Evolutionary conservation across 64 coral and sea anemone genomes (phyloP), one percentile per base, ranked within the genome.

Genomic region (Dendrophyllia cribrosa): DNA sequence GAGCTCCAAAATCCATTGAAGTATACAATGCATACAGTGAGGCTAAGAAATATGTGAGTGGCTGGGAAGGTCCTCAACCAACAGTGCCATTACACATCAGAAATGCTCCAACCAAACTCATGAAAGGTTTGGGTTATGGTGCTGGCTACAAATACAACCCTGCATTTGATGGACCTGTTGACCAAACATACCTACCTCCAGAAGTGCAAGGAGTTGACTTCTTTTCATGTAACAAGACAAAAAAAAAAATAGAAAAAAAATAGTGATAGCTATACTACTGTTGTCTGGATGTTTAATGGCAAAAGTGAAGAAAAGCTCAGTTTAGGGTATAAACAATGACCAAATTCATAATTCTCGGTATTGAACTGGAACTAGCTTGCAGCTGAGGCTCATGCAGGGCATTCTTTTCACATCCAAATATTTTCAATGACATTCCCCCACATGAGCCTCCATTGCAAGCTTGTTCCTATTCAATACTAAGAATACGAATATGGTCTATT

Each of bases 101-200:
- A 19, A 99, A 99, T 88, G 97, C 97, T 21, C 94, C 97, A 26
- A 99, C 97, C 1, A 91, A 87, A 76, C 77, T 99, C 12, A 96
- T 99, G 97, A 99, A 91, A 74, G 76, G 82, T 69, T 73, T 99
- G 15, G 97, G 97, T 58, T 99, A 99, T 79, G 88, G 91, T 10
- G 87, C 88, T 76, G 97, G 82, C 0, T 99, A 99, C 67, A 99
- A 94, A 56, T 99, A 99, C 56, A 99, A 99, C 58, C 97, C 97
- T 12, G 60, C 87, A 45, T 96, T 82, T 88, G 88, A 99, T 74
- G 90, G 43, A 64, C 94, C 94, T 3, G 97, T 99, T 3, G 94
- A 99, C 53, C 97, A 99, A 65, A 86, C 45, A 0, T 99, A 99
- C 70, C 84, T 99, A 61, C 97, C 97, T 4, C 84, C 91, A 73